These are phyloP conservation scores for Amblyraja radiata DNA, from an alignment of 2,797 vertebrate genomes.

Conservation along the genomic window DNA sequence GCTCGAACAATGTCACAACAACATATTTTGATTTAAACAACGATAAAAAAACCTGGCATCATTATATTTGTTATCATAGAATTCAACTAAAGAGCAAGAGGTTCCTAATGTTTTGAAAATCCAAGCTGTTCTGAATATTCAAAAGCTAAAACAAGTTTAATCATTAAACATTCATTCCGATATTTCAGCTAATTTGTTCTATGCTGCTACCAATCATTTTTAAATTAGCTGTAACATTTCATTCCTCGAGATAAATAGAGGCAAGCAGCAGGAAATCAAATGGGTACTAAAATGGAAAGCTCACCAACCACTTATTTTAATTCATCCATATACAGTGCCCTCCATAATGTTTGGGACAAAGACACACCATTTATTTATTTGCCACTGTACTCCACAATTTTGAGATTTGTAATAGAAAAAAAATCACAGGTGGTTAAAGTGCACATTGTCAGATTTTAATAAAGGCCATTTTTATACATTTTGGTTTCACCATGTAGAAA, in stretches of 20 bases:
- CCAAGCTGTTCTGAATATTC: background rate
- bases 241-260: background rate
- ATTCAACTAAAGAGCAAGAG: background rate
- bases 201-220: slow-evolving; percentile 14
- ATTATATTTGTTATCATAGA: background rate
- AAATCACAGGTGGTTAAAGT: no score
- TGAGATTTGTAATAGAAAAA: no score
- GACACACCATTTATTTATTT: no score
- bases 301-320: background rate
- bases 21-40: background rate
- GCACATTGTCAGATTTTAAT: no score
- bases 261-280: slow-evolving; percentile 1
- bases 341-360: no score
- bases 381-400: no score
- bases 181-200: slow-evolving; percentile 31
- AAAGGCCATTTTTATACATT: no score
- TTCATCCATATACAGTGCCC: background rate
- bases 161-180: slow-evolving; percentile 29
- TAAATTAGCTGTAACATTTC: slow-evolving; percentile 8
- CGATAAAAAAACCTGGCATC: background rate
- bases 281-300: background rate
- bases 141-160: slow-evolving; percentile 13
- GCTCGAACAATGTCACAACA: background rate
- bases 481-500: no score
- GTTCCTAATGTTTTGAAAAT: slow-evolving; percentile 19